Conservation (phyloP, 1,140 invertebrate genomes). For the Limonius californicus region DNA sequence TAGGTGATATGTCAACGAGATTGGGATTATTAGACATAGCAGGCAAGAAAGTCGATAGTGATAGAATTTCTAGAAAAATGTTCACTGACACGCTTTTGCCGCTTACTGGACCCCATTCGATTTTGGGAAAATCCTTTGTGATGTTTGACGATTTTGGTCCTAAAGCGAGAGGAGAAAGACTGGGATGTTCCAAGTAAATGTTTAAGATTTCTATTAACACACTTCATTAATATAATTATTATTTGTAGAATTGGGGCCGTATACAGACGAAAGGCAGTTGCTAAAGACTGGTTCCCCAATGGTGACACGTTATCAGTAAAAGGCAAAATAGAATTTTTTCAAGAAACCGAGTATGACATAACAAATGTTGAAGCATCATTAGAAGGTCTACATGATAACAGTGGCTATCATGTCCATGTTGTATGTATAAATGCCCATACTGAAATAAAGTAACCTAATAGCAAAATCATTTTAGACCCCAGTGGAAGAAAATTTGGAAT, state of each 20-base stretch:
- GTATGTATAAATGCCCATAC: conserved; percentile 49
- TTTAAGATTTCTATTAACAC: neutral
- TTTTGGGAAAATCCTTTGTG: conserved; percentile 81
- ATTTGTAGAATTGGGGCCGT: conserved; percentile 64
- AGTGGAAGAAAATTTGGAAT: conserved; percentile 75
- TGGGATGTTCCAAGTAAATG: conserved; percentile 85
- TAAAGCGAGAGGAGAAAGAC: conserved; percentile 76
- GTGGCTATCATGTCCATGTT: conserved; percentile 80
- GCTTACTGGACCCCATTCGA: conserved; percentile 67
- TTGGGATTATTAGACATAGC: conserved; percentile 71
- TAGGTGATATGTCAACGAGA: conserved; percentile 65
- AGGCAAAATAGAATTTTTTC: conserved; percentile 76
- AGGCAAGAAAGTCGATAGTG: conserved; percentile 61
- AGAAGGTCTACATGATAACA: conserved; percentile 64
- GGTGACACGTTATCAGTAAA: conserved; percentile 58
- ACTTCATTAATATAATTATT: conserved; percentile 12
- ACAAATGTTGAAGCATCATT: conserved; percentile 76
- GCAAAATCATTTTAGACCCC: conserved; percentile 64
- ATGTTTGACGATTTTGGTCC: conserved; percentile 86
- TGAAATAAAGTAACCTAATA: no score
- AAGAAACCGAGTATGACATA: conserved; percentile 80
- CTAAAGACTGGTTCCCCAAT: conserved; percentile 83
- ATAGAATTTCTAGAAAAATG: conserved; percentile 64
- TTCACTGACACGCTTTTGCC: conserved; percentile 77
- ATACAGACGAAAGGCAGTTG: conserved; percentile 78